These are phyloP conservation scores for Hylaeus anthracinus DNA, from an alignment of 1,140 invertebrate species.

Conservation along the genomic window DNA sequence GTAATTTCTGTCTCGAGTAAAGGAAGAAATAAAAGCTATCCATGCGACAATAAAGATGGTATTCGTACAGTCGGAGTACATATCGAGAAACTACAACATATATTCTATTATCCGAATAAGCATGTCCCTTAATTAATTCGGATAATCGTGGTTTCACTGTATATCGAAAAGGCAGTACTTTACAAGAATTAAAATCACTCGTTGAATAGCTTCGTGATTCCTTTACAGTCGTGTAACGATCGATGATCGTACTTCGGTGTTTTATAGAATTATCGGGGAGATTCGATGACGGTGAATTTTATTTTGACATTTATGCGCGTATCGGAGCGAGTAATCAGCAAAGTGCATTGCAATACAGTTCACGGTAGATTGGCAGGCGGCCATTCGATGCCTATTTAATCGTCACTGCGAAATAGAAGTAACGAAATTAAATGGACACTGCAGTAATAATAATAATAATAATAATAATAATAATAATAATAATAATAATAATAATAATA, in stretches of 20 bases:
- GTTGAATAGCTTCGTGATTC: background rate
- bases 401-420: conserved; percentile 34
- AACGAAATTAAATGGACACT: conserved; percentile 53
- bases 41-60: no score
- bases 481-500: conserved; percentile 32
- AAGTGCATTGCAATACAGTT: conserved; percentile 31
- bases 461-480: conserved; percentile 20
- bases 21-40: background rate
- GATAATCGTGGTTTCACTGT: background rate
- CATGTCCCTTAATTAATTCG: no score
- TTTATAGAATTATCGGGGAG: conserved; percentile 42
- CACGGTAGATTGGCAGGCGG: conserved; percentile 37
- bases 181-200: background rate
- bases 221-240: background rate
- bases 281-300: conserved; percentile 47
- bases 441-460: conserved; percentile 37
- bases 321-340: conserved; percentile 50
- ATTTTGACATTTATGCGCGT: conserved; percentile 36
- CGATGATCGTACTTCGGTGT: conserved; percentile 25
- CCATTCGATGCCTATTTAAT: conserved; percentile 35
- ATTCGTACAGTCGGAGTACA: no score
- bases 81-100: no score
- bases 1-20: background rate
- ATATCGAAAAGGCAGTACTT: background rate
- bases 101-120: no score